phyloP scores from a whole-genome alignment of 2,888 invertebrate species.

The Ditylenchus weischeri region DNA sequence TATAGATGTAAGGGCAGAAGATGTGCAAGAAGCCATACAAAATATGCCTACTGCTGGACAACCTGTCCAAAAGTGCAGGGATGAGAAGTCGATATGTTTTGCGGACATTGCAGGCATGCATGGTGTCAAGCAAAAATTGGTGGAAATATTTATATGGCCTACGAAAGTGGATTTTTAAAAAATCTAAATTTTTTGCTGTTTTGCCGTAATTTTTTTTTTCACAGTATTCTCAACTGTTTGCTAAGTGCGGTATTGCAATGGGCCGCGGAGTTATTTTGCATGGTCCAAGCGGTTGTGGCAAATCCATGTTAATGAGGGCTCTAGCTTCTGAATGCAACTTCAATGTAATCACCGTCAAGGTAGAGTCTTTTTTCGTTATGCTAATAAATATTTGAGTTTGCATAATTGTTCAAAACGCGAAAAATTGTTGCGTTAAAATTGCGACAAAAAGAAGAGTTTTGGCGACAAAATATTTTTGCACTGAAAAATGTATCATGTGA shows the following conservation, averaged over 20 bases:
- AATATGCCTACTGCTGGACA: constrained; percentile 8
- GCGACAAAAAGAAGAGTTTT: no score
- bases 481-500: no score
- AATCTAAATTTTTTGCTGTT: no score
- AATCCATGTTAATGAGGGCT: constrained; percentile 50
- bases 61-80: not conserved
- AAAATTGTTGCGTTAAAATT: no score
- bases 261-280: constrained; percentile 51
- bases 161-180: constrained; percentile 34
- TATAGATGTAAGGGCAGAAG: not conserved
- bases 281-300: constrained; percentile 53
- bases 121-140: constrained; percentile 42
- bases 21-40: not conserved
- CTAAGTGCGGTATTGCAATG: constrained; percentile 42
- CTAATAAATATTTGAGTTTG: no score
- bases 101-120: constrained; percentile 49
- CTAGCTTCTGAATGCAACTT: constrained; percentile 42
- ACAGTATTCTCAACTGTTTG: constrained; percentile 47
- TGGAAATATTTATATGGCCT: constrained; percentile 54
- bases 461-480: no score
- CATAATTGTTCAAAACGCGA: no score
- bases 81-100: constrained; percentile 23
- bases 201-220: not conserved
- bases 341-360: constrained; percentile 47
- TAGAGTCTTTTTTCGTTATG: no score